These are phyloP conservation scores for Dryococelus australis DNA, from an alignment of 2,888 invertebrate species.

Conservation along the genomic window DNA sequence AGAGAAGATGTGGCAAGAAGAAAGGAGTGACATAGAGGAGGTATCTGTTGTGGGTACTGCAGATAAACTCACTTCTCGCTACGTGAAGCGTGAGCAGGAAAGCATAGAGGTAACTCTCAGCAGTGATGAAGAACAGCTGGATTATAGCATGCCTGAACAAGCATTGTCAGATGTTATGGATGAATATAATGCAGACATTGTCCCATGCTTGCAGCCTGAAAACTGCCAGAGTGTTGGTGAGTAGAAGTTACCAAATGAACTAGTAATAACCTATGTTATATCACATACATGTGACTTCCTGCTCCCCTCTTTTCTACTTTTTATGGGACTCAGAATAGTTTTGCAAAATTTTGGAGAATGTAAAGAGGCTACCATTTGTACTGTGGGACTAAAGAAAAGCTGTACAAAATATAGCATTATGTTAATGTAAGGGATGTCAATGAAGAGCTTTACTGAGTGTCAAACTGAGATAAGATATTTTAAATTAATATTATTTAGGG, in stretches of 20 bases:
- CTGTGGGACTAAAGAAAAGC: no score
- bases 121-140: slow-evolving; percentile 13
- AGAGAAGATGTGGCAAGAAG: slow-evolving; percentile 21
- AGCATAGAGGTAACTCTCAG: not conserved
- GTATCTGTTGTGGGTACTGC: not conserved
- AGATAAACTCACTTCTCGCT: not conserved
- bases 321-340: no score
- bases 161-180: not conserved
- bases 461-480: no score
- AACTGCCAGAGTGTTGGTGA: not conserved
- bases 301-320: no score
- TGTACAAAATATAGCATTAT: no score
- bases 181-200: not conserved
- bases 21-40: not conserved
- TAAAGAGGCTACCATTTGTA: no score
- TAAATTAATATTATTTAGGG: no score
- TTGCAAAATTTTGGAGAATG: no score
- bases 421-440: no score
- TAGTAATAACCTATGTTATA: not conserved
- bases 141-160: not conserved
- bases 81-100: not conserved
- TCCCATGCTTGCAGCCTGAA: not conserved
- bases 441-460: no score
- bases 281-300: no score
- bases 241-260: not conserved